Conservation (phyloP, 2,888 invertebrate genomes). For the Holacanthella duospinosa region DNA sequence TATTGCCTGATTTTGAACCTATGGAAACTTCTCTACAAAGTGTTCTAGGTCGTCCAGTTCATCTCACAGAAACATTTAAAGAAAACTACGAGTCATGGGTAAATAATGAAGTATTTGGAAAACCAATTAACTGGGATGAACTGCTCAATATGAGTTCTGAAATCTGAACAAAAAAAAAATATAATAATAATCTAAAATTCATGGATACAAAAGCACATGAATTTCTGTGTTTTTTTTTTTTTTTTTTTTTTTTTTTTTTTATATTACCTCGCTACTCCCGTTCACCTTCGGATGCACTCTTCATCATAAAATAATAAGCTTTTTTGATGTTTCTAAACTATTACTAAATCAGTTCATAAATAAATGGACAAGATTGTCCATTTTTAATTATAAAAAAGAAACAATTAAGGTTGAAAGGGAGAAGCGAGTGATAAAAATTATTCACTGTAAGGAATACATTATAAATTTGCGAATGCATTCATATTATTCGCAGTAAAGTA, state of each 20-base stretch:
- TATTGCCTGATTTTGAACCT: conserved; percentile 48
- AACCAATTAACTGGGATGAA: conserved; percentile 52
- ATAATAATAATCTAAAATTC: no score
- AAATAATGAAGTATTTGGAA: conserved; percentile 88
- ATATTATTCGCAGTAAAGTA: no score
- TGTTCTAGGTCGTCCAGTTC: conserved; percentile 63
- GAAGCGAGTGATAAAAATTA: no score
- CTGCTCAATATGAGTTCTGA: conserved; percentile 34
- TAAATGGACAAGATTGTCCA: no score
- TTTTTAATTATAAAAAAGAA: no score
- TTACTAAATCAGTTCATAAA: no score
- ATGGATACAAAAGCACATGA: neutral
- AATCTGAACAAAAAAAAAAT: neutral
- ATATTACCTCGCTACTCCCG: neutral
- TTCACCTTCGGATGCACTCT: neutral
- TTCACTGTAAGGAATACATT: no score
- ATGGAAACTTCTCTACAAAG: conserved; percentile 73
- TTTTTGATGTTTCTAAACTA: no score
- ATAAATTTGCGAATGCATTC: no score
- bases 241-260: neutral
- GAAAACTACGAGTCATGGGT: conserved; percentile 90
- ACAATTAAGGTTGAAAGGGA: no score
- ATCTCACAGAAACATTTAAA: conserved; percentile 85
- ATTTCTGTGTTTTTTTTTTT: neutral
- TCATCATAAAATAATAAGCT: no score